phyloP scores from a whole-genome alignment of 2,113 vertebrate species.

The Martes martes region DNA sequence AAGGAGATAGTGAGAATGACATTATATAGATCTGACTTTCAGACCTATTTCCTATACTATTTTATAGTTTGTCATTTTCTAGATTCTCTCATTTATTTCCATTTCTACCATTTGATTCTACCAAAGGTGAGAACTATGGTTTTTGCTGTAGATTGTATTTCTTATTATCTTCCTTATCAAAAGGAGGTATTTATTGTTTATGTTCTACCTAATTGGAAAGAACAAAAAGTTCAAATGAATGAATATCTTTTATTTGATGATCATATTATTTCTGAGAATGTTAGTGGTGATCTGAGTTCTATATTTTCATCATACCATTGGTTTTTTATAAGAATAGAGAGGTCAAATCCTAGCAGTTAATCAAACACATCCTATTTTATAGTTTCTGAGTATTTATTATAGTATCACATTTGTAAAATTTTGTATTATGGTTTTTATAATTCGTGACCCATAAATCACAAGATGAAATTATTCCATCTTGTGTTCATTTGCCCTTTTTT shows the following conservation, averaged over 20 bases:
- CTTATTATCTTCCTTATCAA: not conserved
- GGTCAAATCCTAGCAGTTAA: slow-evolving; percentile 21
- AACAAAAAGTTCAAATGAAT: not conserved
- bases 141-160: not conserved
- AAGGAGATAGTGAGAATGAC: not conserved
- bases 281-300: not conserved
- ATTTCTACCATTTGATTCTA: slow-evolving; percentile 2
- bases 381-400: slow-evolving; percentile 23
- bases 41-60: not conserved
- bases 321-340: not conserved
- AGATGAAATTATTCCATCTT: not conserved
- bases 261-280: slow-evolving; percentile 6
- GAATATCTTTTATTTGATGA: not conserved
- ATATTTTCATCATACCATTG: not conserved
- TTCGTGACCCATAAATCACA: not conserved
- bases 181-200: not conserved
- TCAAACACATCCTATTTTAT: not conserved
- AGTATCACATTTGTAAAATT: not conserved
- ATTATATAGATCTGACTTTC: not conserved
- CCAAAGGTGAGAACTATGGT: not conserved
- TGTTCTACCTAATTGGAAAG: not conserved
- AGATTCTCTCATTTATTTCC: not conserved
- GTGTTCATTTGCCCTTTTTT: not conserved
- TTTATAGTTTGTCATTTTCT: not conserved
- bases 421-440: not conserved